Base-by-base conservation (phyloP, 2,888 invertebrate species). In the Mythimna impura region DNA sequence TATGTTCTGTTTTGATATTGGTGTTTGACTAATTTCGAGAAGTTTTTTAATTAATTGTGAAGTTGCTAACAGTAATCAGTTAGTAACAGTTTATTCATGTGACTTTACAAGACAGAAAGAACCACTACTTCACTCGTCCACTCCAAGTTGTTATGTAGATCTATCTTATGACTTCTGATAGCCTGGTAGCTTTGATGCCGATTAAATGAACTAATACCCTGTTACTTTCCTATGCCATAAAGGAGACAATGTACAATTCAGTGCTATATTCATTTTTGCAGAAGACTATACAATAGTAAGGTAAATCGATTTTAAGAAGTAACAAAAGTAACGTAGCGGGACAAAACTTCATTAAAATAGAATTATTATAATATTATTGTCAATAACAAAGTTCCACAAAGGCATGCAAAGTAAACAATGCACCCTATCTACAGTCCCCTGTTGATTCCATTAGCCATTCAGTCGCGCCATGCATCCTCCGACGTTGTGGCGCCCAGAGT, bases 381-480 rank as follows among this genome's bases (percentile, higher is more conserved):
- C 61, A 66, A 71, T 64, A 63, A 40, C 36, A 77, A 34, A 9
- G 22, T 55, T 50, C n/a, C 12, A 55, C 52, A 65, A 54, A 61
- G 43, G 47, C 20, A 57, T 57, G 40, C 30, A 65, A 65, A 73
- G 54, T 72, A 65, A 82, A 78, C 52, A 82, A 65, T 78, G 64
- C 73, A 66, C 67, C 82, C 79, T 34, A 40, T 57, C 57, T 65
- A 61, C 12, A 50, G 54, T 64, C 79, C 79, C 79, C 73, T 40
- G 36, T 60, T 72, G 66, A 61, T 82, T 72, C 52, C 30, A 82
- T 79, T 82, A 82, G 50, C 55, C 17, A 60, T 6, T 12, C 62
- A 34, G 47, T 62, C 50, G 57, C 40, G 40, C 47, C n/a, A 62
- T 76, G 61, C 66, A 71, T 65, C 55, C 58, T 43, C 14, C 73